Base-by-base conservation (phyloP, 2,888 invertebrate species). In the Eristalis tenax region DNA sequence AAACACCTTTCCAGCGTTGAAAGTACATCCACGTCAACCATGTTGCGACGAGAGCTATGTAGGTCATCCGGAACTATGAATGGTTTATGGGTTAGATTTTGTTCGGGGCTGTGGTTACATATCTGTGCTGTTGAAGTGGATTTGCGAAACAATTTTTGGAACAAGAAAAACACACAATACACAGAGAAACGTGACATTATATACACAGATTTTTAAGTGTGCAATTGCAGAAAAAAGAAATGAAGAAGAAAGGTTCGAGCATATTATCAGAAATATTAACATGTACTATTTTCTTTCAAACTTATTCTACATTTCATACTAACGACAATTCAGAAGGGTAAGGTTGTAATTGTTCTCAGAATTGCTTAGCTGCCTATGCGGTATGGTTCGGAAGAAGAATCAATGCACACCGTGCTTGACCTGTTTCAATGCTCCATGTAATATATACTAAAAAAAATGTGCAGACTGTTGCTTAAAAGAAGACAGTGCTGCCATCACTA, bases 1-100 rank as follows among this genome's bases (percentile, higher is more conserved):
- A 95, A 97, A 92, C 97, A 97, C 82, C 96, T 95, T 90, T 97
- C 97, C 91, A 97, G 92, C 11, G 96, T 96, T 18, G 95, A 94
- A 89, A 96, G 92, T 89, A 95, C 95, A 91, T 97, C 97, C 40
- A 95, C 94, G 89, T 95, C 95, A 91, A 95, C 95, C 91, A 97
- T 93, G 89, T 94, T 94, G 89, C 97, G 96, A 64, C 97, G 95
- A 26, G 97, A 96, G 85, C 97, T 97, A 89, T 95, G 95, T 90
- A 93, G 93, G 93, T 97, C 97, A 90, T 95, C 95, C 88, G 96
- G 95, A 91, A 97, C 97, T 97, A 94, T 22, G 78, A 70, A 73
- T 75, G 10, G 65, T 70, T 78, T 66, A 18, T 38, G 40, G 23
- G 59, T 70, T 78, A 71, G 75, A 74, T 59, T 70, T 82, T 71